Conservation (phyloP, 2,888 invertebrate genomes). For the Oscheius myriophilus region DNA sequence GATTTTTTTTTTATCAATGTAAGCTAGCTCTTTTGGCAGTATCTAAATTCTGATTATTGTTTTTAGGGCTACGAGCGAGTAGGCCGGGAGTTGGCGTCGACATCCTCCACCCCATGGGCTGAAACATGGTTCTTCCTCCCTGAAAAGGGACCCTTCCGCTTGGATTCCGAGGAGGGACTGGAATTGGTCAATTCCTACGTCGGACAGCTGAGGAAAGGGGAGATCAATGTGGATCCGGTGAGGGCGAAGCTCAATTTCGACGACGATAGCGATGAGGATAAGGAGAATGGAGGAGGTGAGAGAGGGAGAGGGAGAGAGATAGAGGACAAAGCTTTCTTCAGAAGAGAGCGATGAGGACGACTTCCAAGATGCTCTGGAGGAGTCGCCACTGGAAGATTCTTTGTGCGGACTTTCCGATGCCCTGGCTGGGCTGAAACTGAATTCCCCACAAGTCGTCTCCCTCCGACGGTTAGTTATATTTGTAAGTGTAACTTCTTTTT, state of each 20-base stretch:
- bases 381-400: slow-evolving; percentile 29
- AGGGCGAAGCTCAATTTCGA: slow-evolving; percentile 17
- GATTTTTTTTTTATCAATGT: too few species aligned
- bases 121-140: slow-evolving; percentile 29
- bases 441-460: slow-evolving; percentile 25
- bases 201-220: not conserved
- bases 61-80: slow-evolving; percentile 30
- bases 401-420: slow-evolving; percentile 30
- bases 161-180: slow-evolving; percentile 20
- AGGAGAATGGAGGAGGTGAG: too few species aligned
- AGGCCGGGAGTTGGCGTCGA: slow-evolving; percentile 15
- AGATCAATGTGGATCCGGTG: not conserved
- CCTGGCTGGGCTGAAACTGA: slow-evolving; percentile 34
- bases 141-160: slow-evolving; percentile 2
- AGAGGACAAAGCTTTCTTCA: too few species aligned
- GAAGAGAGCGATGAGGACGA: slow-evolving; percentile 19
- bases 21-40: too few species aligned
- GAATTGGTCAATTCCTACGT: slow-evolving; percentile 9
- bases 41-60: not conserved
- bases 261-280: slow-evolving; percentile 3
- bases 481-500: too few species aligned
- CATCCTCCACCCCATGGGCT: not conserved
- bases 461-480: slow-evolving; percentile 3
- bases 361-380: slow-evolving; percentile 35
- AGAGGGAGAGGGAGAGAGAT: not conserved